Conservation (phyloP, 2,797 vertebrate species). For the Channallabes apus region DNA sequence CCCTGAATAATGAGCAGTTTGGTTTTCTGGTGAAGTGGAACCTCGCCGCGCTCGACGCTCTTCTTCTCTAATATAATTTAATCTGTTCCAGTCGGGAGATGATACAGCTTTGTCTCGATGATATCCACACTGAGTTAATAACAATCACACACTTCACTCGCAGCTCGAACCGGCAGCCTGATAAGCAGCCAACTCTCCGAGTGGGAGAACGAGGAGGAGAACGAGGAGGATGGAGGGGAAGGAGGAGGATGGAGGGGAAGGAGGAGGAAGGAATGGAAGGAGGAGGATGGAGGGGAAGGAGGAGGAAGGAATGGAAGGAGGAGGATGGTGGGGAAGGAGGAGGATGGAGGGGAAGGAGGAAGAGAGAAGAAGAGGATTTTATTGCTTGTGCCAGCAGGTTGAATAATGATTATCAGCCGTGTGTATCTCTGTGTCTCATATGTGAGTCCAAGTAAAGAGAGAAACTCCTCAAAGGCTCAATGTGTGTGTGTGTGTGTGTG, state of each 20-base stretch:
- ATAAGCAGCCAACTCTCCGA: constrained; percentile 60
- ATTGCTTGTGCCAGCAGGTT: constrained; percentile 78
- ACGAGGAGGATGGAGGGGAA: background rate
- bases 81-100: constrained; percentile 42
- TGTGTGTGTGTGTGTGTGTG: constrained; percentile 4
- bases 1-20: background rate
- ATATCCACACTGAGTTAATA: constrained; percentile 61
- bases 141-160: constrained; percentile 58
- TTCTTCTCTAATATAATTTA: constrained; percentile 36
- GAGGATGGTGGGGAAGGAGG: too few species aligned
- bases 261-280: too few species aligned
- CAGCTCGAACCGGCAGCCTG: constrained; percentile 64
- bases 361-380: constrained; percentile 58
- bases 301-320: too few species aligned
- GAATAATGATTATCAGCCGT: constrained; percentile 73
- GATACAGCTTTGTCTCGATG: constrained; percentile 51
- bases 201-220: constrained; percentile 43
- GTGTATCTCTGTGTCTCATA: constrained; percentile 64
- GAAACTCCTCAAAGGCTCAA: constrained; percentile 60
- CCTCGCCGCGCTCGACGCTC: background rate
- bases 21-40: background rate
- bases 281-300: too few species aligned
- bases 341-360: constrained; percentile 29
- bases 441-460: constrained; percentile 51
- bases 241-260: too few species aligned